A percentile compares a stretch with the other conserved stretches of the same genome.
These are phyloP conservation scores for Xiphophorus hellerii DNA, from an alignment of 2,113 vertebrate genomes.

Conservation along the genomic window DNA sequence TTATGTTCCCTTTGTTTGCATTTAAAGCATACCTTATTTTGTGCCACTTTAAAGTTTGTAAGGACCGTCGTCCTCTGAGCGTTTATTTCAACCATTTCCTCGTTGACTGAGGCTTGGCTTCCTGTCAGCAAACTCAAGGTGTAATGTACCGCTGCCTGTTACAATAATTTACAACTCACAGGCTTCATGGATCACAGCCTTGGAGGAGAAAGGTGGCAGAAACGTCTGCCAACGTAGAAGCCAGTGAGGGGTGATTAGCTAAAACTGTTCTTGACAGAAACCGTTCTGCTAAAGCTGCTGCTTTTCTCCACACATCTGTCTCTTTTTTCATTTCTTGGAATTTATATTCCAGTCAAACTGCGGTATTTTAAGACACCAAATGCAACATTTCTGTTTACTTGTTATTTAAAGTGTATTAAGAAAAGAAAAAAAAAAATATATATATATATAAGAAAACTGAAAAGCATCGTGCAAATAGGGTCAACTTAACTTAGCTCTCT, in stretches of 20 bases:
- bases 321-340: neutral
- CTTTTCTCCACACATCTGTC: neutral
- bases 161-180: conserved; percentile 41
- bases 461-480: neutral
- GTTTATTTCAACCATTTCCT: conserved; percentile 6
- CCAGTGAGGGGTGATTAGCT: conserved; percentile 15
- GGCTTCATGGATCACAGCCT: conserved; percentile 32
- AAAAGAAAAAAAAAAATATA: too few species aligned
- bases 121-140: conserved; percentile 22
- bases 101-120: conserved; percentile 3
- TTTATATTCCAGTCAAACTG: too few species aligned
- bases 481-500: neutral
- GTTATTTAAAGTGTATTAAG: too few species aligned
- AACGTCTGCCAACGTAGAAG: conserved; percentile 23
- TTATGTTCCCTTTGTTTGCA: neutral
- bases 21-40: neutral
- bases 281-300: neutral
- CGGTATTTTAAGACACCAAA: too few species aligned
- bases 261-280: neutral
- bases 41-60: neutral
- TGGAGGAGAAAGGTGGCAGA: conserved; percentile 21
- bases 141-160: conserved; percentile 43
- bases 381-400: too few species aligned
- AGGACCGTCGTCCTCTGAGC: neutral
- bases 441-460: too few species aligned